phyloP scores from a whole-genome alignment of 2,797 vertebrate genomes.

The Bucorvus abyssinicus region DNA sequence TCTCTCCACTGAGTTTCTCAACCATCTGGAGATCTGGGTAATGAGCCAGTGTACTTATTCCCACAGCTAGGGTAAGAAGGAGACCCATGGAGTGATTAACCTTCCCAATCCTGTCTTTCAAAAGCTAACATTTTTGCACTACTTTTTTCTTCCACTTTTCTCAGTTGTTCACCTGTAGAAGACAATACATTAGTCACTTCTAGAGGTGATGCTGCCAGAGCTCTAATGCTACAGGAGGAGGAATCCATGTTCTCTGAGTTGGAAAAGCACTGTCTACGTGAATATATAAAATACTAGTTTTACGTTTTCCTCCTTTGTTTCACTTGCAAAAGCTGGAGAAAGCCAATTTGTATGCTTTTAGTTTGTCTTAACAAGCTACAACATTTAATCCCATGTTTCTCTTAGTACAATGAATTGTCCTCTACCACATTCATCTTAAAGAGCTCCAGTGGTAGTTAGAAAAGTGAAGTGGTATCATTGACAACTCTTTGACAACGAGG shows the following conservation, averaged over 20 bases:
- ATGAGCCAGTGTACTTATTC: not conserved
- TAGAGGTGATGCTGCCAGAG: not conserved
- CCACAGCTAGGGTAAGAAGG: not conserved
- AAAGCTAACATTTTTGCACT: not conserved
- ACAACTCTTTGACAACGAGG: not conserved
- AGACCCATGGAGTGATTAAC: not conserved
- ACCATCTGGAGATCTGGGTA: no score
- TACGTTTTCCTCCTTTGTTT: not conserved
- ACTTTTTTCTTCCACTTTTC: not conserved
- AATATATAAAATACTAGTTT: not conserved
- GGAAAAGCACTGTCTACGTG: accelerated
- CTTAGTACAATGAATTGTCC: not conserved
- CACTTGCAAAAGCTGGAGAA: not conserved
- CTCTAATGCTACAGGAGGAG: not conserved
- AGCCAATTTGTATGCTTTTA: not conserved
- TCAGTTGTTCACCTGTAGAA: not conserved
- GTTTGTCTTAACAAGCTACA: not conserved
- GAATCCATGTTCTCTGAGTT: not conserved
- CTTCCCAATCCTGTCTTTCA: not conserved
- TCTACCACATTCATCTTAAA: not conserved
- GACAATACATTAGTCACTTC: not conserved
- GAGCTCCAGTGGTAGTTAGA: not conserved
- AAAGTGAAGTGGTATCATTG: not conserved
- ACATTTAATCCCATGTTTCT: not conserved
- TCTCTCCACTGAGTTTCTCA: not conserved